Evolutionary conservation across 2,797 vertebrate species (phyloP), one percentile per base, ranked within the genome.

Genomic region (Paedocypris micromegethes): DNA sequence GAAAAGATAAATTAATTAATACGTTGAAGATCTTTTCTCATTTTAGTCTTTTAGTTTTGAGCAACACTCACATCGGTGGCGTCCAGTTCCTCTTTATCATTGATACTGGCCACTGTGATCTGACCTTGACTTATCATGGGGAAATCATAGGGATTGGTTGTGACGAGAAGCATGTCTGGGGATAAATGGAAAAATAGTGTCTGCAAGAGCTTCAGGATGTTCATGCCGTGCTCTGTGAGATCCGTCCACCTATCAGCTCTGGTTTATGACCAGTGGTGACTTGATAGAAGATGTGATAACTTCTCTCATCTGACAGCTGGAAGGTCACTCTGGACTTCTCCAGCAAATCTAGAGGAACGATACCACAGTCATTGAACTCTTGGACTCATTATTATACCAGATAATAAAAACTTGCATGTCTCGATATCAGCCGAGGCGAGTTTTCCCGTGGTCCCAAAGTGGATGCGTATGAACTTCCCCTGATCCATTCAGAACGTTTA

Each of bases 381-480:
- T 23, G 23, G 23, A 23, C 23, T 23, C 23, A 23, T 23, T 23
- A 23, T 23, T 23, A 1, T 23, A 23, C 23, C 23, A 23, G 23
- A 23, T 23, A 23, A 23, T 1, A 23, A 23, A 23, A 23, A 23
- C 91, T 87, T 82, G 92, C 91, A 93, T 0, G 90, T 92, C 84
- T 94, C 91, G 85, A 91, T 93, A 80, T 94, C 93, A 59, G 91
- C 92, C 72, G 92, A 93, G 74, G 91, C 84, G 83, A 93, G 75
- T 77, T 93, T 94, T 72, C 91, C 91, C 44, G 90, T 91, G 6
- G 90, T 84, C 23, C 90, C 91, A 78, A 94, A 93, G 73, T 93
- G 91, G 78, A 94, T 93, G 75, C 88, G 88, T 81, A 93, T 93
- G 79, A 91, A 94, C 89, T 94, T 92, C 55, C 91, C 92, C 90